A percentile compares a stretch with the other conserved stretches of the same genome.
phyloP scores from a whole-genome alignment of 2,797 vertebrate genomes.

The Macropodus opercularis region DNA sequence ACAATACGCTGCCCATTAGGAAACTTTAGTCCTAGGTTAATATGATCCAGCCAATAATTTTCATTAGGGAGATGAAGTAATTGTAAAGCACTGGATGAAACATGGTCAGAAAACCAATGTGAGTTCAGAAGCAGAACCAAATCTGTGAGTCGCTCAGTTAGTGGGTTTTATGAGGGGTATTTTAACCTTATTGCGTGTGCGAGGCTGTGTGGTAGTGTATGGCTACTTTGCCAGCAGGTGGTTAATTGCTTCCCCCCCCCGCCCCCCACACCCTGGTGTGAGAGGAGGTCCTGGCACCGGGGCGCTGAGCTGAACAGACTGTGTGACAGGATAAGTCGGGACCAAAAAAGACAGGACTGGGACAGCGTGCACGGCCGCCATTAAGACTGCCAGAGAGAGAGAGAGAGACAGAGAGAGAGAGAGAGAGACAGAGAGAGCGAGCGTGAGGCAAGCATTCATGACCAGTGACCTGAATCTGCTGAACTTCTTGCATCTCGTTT shows the following conservation, averaged over 20 bases:
- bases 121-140: constrained; percentile 5
- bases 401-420: constrained; percentile 18
- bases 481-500: constrained; percentile 31
- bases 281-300: constrained; percentile 48
- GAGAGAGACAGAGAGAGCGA: constrained; percentile 26
- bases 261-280: constrained; percentile 32
- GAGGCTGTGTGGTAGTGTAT: constrained; percentile 9
- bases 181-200: constrained; percentile 36
- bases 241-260: constrained; percentile 58
- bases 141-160: constrained; percentile 4
- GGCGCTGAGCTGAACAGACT: constrained; percentile 41
- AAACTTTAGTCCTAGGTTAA: constrained; percentile 63
- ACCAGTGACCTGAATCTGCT: constrained; percentile 32
- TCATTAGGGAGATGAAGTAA: constrained; percentile 72
- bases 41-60: constrained; percentile 65
- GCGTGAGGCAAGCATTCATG: constrained; percentile 28
- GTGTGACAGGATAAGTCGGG: constrained; percentile 43
- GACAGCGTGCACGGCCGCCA: constrained; percentile 28
- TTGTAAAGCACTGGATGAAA: constrained; percentile 50
- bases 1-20: constrained; percentile 50
- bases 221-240: constrained; percentile 61
- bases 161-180: constrained; percentile 18
- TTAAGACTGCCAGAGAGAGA: constrained; percentile 26
- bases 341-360: constrained; percentile 29
- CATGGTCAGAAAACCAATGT: constrained; percentile 58